Conservation (phyloP, 2,797 vertebrate genomes). For the Rhynchonycteris naso region DNA sequence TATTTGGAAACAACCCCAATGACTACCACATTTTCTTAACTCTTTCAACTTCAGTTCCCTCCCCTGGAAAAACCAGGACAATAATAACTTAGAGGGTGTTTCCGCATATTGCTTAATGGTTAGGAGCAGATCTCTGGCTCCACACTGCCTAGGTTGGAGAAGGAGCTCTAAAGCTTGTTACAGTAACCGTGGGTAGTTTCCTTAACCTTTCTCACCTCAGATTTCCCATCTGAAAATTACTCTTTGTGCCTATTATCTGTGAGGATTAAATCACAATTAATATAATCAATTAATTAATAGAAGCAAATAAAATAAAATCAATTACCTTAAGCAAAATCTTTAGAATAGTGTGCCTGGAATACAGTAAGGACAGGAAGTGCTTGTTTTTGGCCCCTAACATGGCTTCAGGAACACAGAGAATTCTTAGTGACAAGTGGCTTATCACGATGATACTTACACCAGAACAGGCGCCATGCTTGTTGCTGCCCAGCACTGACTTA, state of each 20-base stretch:
- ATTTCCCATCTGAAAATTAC: slow-evolving; percentile 31
- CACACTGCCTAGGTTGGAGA: neutral
- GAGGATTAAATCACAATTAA: neutral
- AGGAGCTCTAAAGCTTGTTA: neutral
- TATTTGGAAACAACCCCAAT: neutral
- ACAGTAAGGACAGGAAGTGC: neutral
- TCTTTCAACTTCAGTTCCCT: neutral
- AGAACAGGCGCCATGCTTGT: neutral
- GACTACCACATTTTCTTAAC: neutral
- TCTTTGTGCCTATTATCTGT: neutral
- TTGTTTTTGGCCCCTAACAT: neutral
- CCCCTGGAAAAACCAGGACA: neutral
- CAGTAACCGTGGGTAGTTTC: neutral
- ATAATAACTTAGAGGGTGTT: neutral
- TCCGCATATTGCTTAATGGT: neutral
- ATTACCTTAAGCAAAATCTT: neutral
- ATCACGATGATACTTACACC: neutral
- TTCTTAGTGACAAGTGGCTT: neutral
- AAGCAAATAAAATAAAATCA: neutral
- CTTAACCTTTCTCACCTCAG: neutral
- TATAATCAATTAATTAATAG: neutral
- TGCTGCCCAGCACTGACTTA: neutral
- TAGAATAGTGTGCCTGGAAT: neutral
- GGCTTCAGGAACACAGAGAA: neutral
- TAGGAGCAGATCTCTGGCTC: neutral